Conservation (phyloP, 2,888 invertebrate genomes). For the Choreutis nemorana region DNA sequence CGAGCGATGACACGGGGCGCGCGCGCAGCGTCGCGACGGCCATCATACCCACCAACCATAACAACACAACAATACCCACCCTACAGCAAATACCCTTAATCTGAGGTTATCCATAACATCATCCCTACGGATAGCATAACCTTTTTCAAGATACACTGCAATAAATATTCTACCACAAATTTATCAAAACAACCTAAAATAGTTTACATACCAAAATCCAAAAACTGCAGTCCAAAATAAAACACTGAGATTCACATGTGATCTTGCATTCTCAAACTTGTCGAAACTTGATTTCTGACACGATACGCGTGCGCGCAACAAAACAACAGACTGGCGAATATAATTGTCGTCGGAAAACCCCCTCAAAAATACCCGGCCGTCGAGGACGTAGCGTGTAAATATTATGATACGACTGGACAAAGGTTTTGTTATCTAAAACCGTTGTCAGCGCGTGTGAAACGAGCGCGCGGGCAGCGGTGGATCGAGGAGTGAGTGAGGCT, state of each 20-base stretch:
- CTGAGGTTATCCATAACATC: slow-evolving; percentile 7
- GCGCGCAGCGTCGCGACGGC: slow-evolving; percentile 46
- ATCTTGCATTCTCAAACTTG: slow-evolving; percentile 53
- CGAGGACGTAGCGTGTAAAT: slow-evolving; percentile 51
- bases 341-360: slow-evolving; percentile 52
- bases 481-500: slow-evolving; percentile 61
- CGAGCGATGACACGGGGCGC: slow-evolving; percentile 62
- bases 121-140: not conserved
- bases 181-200: too few relatives aligned
- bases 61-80: slow-evolving; percentile 12
- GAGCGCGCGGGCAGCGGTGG: slow-evolving; percentile 53
- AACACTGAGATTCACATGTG: too few relatives aligned
- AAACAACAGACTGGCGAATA: slow-evolving; percentile 54
- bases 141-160: not conserved
- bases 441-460: slow-evolving; percentile 46
- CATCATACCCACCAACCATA: slow-evolving; percentile 18
- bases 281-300: slow-evolving; percentile 47
- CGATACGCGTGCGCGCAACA: slow-evolving; percentile 53
- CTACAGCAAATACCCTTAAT: slow-evolving; percentile 5
- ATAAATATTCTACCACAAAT: too few relatives aligned
- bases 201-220: too few relatives aligned
- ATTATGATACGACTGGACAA: slow-evolving; percentile 62
- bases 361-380: slow-evolving; percentile 51
- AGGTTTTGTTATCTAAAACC: slow-evolving; percentile 64
- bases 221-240: slow-evolving; percentile 62